phyloP scores from a whole-genome alignment of 2,113 vertebrate genomes.

The Notothenia coriiceps region DNA sequence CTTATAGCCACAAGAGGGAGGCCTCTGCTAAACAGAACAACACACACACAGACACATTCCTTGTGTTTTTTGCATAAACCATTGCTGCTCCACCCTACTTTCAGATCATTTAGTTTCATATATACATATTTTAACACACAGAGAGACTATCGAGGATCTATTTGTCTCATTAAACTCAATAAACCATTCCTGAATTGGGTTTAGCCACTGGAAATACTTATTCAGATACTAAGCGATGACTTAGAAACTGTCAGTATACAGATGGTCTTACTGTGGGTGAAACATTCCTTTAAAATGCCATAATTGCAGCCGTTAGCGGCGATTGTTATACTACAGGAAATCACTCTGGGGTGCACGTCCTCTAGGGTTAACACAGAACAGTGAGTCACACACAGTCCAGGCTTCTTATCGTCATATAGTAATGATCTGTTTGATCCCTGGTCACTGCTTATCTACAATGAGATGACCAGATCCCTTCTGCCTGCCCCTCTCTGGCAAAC shows the following conservation, averaged over 20 bases:
- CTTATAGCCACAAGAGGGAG: conserved; percentile 64
- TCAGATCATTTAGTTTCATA: background rate
- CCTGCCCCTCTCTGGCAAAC: conserved; percentile 46
- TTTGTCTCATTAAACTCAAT: background rate
- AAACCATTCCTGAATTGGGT: background rate
- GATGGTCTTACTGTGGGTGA: too few species aligned
- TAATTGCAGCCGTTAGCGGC: background rate
- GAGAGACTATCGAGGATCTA: background rate
- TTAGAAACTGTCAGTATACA: too few species aligned
- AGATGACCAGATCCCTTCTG: conserved; percentile 47
- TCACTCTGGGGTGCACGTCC: background rate
- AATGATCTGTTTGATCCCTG: conserved; percentile 7
- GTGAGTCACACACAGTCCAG: background rate
- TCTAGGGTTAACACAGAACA: background rate
- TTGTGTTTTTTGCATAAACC: background rate
- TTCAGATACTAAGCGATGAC: too few species aligned
- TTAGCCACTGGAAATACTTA: background rate
- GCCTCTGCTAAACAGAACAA: background rate
- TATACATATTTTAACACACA: background rate
- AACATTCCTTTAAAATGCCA: background rate
- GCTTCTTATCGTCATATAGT: background rate
- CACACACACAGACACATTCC: background rate
- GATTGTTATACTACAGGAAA: background rate
- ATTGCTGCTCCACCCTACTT: background rate
- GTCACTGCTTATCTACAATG: conserved; percentile 36